Evolutionary conservation across 2,888 invertebrate species (phyloP).

Genomic region (Pseudolycoriella hygida): DNA sequence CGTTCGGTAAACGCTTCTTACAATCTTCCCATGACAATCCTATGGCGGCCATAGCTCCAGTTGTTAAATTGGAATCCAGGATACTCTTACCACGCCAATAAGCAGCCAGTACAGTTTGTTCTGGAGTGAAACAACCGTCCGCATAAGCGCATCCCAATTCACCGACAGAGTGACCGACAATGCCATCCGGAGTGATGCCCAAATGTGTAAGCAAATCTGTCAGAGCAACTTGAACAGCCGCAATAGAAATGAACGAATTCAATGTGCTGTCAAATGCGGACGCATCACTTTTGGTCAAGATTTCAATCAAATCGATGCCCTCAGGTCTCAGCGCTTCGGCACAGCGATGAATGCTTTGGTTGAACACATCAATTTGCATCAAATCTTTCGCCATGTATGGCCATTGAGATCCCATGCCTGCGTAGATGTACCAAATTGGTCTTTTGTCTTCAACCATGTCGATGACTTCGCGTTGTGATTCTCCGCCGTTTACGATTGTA

Average conservation of each 20-base stretch:
- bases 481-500: conserved; percentile 36
- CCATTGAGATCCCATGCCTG: conserved; percentile 99
- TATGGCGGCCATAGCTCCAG: conserved; percentile 83
- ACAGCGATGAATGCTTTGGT: conserved; percentile 55
- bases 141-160: conserved; percentile 81
- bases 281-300: conserved; percentile 59
- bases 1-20: conserved; percentile 52
- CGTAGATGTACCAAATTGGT: conserved; percentile 88
- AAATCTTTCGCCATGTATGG: conserved; percentile 83
- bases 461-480: conserved; percentile 32
- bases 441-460: conserved; percentile 40
- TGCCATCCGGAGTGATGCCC: conserved; percentile 78
- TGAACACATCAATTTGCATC: conserved; percentile 67
- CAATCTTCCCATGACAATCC: conserved; percentile 79
- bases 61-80: conserved; percentile 49
- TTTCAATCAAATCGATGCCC: conserved; percentile 64
- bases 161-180: conserved; percentile 75
- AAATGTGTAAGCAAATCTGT: conserved; percentile 65
- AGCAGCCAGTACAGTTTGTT: conserved; percentile 85
- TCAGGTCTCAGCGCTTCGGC: conserved; percentile 60
- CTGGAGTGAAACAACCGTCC: conserved; percentile 85
- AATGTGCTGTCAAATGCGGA: conserved; percentile 69
- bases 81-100: conserved; percentile 84
- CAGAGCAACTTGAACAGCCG: conserved; percentile 91
- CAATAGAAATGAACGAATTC: conserved; percentile 84